Conservation (phyloP, 2,113 vertebrate species). For the Nansenia antarctica region DNA sequence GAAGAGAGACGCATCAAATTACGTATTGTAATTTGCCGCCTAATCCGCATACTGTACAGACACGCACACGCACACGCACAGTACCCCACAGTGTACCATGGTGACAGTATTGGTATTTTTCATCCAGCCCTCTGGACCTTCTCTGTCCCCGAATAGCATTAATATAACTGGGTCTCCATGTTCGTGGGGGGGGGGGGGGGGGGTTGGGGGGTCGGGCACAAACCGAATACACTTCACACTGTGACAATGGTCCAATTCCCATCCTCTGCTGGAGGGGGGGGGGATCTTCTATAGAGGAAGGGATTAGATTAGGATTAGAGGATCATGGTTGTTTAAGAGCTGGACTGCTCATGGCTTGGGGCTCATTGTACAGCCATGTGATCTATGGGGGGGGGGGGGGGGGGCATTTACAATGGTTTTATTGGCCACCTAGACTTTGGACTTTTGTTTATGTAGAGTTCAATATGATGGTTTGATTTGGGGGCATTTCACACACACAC, state of each 20-base stretch:
- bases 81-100: conserved; percentile 31
- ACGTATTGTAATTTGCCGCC: too few relatives aligned
- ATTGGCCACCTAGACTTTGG: too few relatives aligned
- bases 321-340: neutral
- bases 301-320: too few relatives aligned
- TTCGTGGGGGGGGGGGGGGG: too few relatives aligned
- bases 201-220: neutral
- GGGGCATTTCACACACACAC: too few relatives aligned
- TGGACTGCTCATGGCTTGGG: neutral
- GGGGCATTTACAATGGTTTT: neutral
- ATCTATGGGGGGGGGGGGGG: too few relatives aligned
- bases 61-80: conserved; percentile 7
- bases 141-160: conserved; percentile 34
- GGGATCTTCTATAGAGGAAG: neutral
- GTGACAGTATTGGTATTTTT: conserved; percentile 50
- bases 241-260: neutral
- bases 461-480: too few relatives aligned
- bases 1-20: too few relatives aligned
- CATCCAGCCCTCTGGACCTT: conserved; percentile 32
- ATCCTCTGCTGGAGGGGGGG: neutral
- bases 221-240: neutral
- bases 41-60: too few relatives aligned
- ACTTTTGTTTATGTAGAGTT: too few relatives aligned
- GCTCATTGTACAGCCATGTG: neutral
- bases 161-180: neutral